A percentile compares a stretch with the other conserved stretches of the same genome.
Evolutionary conservation across 2,797 vertebrate genomes (phyloP).

Genomic region (Ataeniobius toweri): DNA sequence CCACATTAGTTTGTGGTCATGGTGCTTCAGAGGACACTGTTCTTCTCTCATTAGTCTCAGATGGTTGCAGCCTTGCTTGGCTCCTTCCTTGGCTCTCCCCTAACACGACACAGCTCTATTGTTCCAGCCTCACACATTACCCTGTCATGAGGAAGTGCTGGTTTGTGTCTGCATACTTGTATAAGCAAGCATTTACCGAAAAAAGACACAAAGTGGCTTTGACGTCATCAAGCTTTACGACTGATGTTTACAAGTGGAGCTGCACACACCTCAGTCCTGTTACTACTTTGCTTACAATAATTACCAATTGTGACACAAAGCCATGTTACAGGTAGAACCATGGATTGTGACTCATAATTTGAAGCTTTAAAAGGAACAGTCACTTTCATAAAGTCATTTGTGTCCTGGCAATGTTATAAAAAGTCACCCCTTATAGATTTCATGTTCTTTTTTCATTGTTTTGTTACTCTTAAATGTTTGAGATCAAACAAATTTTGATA

Average conservation of each 20-base stretch:
- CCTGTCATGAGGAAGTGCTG: constrained; percentile 16
- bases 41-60: constrained; percentile 40
- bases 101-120: not conserved
- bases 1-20: not conserved
- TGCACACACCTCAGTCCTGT: not conserved
- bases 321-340: not conserved
- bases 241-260: not conserved
- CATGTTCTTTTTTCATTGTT: too few species aligned
- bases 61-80: constrained; percentile 18
- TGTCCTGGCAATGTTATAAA: too few species aligned
- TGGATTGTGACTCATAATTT: not conserved
- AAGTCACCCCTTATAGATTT: too few species aligned
- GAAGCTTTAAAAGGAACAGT: too few species aligned
- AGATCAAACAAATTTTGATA: too few species aligned
- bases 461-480: too few species aligned
- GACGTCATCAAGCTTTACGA: not conserved
- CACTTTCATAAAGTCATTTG: too few species aligned
- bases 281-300: not conserved
- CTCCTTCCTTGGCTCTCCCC: not conserved
- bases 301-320: not conserved
- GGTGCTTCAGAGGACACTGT: constrained; percentile 5
- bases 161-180: constrained; percentile 5
- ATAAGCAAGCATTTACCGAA: not conserved
- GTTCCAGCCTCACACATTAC: not conserved
- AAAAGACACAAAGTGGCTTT: not conserved